phyloP scores from a whole-genome alignment of 2,797 vertebrate species.

The Sebastes steindachneri region DNA sequence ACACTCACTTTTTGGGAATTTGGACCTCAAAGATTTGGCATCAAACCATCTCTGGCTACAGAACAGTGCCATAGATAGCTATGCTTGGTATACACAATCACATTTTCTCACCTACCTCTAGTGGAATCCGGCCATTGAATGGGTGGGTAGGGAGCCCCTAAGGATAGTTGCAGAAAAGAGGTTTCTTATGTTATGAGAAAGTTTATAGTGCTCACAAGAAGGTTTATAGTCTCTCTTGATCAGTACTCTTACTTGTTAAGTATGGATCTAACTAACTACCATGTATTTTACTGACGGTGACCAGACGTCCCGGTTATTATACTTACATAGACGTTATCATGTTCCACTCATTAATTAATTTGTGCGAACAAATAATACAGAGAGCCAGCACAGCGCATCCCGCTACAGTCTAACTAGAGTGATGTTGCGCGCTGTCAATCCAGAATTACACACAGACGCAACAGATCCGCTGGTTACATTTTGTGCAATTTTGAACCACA shows the following conservation, averaged over 20 bases:
- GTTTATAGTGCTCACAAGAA: neutral
- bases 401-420: too few relatives aligned
- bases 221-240: neutral
- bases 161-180: neutral
- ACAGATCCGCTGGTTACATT: too few relatives aligned
- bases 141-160: too few relatives aligned
- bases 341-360: too few relatives aligned
- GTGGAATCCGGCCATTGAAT: neutral
- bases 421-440: too few relatives aligned
- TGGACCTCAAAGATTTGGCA: neutral
- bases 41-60: neutral
- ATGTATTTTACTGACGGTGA: neutral
- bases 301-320: too few relatives aligned
- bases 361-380: too few relatives aligned
- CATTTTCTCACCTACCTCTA: neutral
- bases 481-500: too few relatives aligned
- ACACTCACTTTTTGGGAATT: neutral
- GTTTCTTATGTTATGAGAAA: neutral
- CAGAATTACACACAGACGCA: too few relatives aligned
- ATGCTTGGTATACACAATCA: neutral
- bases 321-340: too few relatives aligned
- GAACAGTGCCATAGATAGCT: neutral
- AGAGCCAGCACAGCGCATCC: too few relatives aligned
- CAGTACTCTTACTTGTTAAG: neutral
- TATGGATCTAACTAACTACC: neutral